Conservation (phyloP, 2,797 vertebrate species). For the Melanotaenia trifasciata region DNA sequence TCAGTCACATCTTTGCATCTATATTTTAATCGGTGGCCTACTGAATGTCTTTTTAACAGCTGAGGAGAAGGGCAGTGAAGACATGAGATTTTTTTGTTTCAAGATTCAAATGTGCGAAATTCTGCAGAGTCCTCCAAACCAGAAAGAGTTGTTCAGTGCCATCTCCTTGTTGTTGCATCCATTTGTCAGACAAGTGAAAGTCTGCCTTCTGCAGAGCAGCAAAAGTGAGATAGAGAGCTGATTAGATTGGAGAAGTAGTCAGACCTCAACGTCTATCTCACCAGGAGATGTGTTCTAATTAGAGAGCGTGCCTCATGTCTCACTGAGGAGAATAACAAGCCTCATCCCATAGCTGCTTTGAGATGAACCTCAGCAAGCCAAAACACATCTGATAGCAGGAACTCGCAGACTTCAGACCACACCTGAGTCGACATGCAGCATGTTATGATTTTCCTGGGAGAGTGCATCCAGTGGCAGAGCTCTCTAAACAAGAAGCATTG, state of each 20-base stretch:
- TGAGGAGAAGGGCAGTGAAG: slow-evolving; percentile 10
- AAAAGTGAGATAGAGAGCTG: slow-evolving; percentile 65
- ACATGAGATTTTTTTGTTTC: slow-evolving; percentile 37
- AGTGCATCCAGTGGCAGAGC: slow-evolving; percentile 16
- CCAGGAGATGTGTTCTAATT: slow-evolving; percentile 80
- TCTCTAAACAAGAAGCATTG: slow-evolving; percentile 11
- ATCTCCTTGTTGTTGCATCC: slow-evolving; percentile 57
- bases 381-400: slow-evolving; percentile 61
- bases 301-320: slow-evolving; percentile 65
- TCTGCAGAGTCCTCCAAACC: slow-evolving; percentile 56
- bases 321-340: slow-evolving; percentile 74
- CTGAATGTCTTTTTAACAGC: slow-evolving; percentile 34
- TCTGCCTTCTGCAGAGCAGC: slow-evolving; percentile 51
- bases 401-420: slow-evolving; percentile 47
- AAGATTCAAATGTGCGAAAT: slow-evolving; percentile 56
- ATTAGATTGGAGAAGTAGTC: slow-evolving; percentile 65
- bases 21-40: slow-evolving; percentile 25
- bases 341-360: slow-evolving; percentile 60
- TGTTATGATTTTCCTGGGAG: slow-evolving; percentile 40
- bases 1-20: slow-evolving; percentile 26
- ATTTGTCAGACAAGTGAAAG: slow-evolving; percentile 63
- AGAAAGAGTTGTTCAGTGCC: slow-evolving; percentile 59
- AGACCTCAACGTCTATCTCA: slow-evolving; percentile 68
- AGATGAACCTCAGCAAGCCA: slow-evolving; percentile 56
- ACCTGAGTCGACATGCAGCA: slow-evolving; percentile 50